A percentile compares a stretch with the other conserved stretches of the same genome.
These are phyloP conservation scores for Porites lobata DNA, from an alignment of 92 coral and sea anemone species.

Conservation along the genomic window DNA sequence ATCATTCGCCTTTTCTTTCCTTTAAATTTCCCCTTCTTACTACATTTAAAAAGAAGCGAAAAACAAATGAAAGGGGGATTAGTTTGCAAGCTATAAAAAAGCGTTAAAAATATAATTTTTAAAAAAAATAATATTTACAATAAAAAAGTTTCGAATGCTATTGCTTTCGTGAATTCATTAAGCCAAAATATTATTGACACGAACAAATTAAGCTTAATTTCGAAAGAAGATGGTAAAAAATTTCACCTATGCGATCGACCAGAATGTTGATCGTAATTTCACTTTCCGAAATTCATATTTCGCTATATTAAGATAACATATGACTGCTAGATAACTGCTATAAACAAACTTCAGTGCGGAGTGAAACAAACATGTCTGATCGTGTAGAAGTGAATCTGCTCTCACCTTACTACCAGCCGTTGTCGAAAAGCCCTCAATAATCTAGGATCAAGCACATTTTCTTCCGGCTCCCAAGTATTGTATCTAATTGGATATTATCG, in stretches of 20 bases:
- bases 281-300: neutral
- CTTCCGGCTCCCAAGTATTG: conserved; percentile 99
- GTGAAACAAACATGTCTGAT: neutral
- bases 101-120: neutral
- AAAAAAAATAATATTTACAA: too few relatives aligned
- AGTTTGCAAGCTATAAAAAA: neutral
- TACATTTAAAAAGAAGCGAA: neutral
- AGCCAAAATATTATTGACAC: neutral
- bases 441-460: conserved; percentile 96
- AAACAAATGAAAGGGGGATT: neutral
- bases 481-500: conserved; percentile 69
- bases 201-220: conserved; percentile 7
- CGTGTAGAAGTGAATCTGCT: neutral
- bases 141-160: too few relatives aligned
- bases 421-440: conserved; percentile 88
- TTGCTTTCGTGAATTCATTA: neutral
- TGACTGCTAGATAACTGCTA: neutral
- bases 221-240: neutral
- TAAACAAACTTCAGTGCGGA: conserved; percentile 1
- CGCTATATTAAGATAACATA: neutral
- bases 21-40: conserved; percentile 48
- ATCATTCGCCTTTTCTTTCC: conserved; percentile 46
- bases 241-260: neutral
- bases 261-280: neutral
- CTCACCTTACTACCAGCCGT: conserved; percentile 67